A percentile compares a stretch with the other conserved stretches of the same genome.
Conservation (phyloP, 2,888 invertebrate species). For the Schizotus pectinicornis region DNA sequence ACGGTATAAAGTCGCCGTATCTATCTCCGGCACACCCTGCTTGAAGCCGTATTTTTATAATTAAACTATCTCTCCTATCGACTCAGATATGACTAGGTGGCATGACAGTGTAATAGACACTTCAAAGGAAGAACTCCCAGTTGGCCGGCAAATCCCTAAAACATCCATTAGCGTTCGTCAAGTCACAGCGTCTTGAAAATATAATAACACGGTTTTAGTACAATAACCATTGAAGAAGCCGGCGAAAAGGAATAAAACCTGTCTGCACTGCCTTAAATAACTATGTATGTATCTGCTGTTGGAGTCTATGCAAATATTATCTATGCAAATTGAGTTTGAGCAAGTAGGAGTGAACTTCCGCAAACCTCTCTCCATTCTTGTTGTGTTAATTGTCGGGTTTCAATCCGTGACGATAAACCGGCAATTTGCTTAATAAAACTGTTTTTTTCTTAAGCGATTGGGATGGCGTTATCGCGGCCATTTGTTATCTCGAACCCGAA, state of each 20-base stretch:
- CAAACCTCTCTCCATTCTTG: constrained; percentile 15
- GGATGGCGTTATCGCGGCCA: background rate
- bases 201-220: constrained; percentile 5
- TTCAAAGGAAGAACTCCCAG: background rate
- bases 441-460: no score
- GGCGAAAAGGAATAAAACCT: constrained; percentile 19
- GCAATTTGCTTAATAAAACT: no score
- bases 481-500: background rate
- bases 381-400: constrained; percentile 3
- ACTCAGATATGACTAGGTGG: background rate
- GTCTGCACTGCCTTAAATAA: constrained; percentile 20
- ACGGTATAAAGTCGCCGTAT: constrained; percentile 11
- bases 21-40: constrained; percentile 16
- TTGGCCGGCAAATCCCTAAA: background rate
- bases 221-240: constrained; percentile 17
- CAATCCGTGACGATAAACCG: background rate
- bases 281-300: constrained; percentile 22
- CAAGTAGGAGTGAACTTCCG: constrained; percentile 22
- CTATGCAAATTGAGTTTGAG: constrained; percentile 19
- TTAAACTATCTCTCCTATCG: constrained; percentile 3
- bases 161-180: no score
- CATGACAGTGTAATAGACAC: no score
- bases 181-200: background rate
- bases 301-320: constrained; percentile 24
- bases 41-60: constrained; percentile 23